phyloP scores from a whole-genome alignment of 2,888 invertebrate species.

The Meghimatium bilineatum region DNA sequence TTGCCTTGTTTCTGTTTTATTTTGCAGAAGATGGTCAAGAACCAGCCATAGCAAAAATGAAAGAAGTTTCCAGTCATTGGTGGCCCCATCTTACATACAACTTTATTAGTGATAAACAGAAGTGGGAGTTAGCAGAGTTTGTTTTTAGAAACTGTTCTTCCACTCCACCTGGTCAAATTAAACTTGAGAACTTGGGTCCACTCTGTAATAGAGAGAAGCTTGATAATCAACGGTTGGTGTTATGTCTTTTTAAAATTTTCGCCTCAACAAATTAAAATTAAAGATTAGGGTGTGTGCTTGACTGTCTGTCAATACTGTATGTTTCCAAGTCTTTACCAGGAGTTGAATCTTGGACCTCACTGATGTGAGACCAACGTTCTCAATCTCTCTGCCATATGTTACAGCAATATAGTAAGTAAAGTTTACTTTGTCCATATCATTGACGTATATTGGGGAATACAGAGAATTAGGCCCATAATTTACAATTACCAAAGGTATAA shows the following conservation, averaged over 20 bases:
- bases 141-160: not conserved
- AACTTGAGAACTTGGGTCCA: not conserved
- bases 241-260: not conserved
- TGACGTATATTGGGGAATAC: too few species aligned
- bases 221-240: slow-evolving; percentile 6
- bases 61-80: slow-evolving; percentile 50
- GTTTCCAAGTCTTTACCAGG: too few species aligned
- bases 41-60: slow-evolving; percentile 39
- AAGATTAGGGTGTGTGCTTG: too few species aligned
- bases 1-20: not conserved
- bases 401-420: too few species aligned
- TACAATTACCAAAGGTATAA: too few species aligned
- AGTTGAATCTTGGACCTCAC: too few species aligned
- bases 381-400: too few species aligned
- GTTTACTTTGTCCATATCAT: too few species aligned
- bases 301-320: too few species aligned
- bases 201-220: slow-evolving; percentile 14
- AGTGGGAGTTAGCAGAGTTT: slow-evolving; percentile 22
- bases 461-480: too few species aligned
- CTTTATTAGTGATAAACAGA: slow-evolving; percentile 17
- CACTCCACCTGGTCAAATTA: not conserved
- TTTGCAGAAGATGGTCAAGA: slow-evolving; percentile 33
- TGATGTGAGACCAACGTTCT: too few species aligned
- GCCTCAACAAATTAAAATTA: too few species aligned
- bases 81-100: slow-evolving; percentile 60